Evolutionary conservation across 1,140 invertebrate species (phyloP).

Genomic region (Parasteatoda tepidariorum): DNA sequence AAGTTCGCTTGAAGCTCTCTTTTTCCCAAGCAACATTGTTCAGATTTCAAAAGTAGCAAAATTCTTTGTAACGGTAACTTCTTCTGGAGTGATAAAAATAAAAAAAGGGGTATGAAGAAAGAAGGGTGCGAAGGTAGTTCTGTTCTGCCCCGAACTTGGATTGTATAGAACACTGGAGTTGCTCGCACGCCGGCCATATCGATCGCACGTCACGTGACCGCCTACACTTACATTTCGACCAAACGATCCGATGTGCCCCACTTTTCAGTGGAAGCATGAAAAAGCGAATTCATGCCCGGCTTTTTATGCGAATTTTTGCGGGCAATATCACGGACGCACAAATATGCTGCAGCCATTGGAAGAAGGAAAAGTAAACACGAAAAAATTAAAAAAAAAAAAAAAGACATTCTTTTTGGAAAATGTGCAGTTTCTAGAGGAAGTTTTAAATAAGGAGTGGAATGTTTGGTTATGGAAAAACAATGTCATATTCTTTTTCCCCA

Average conservation of each 20-base stretch:
- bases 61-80: too few relatives aligned
- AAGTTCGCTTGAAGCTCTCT: background rate
- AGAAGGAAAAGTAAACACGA: background rate
- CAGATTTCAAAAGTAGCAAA: background rate
- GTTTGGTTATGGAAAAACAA: slow-evolving; percentile 26
- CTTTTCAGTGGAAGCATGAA: slow-evolving; percentile 35
- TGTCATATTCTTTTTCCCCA: background rate
- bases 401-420: background rate
- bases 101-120: slow-evolving; percentile 4
- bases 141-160: background rate
- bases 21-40: slow-evolving; percentile 17
- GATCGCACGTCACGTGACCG: slow-evolving; percentile 48
- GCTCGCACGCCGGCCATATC: slow-evolving; percentile 46
- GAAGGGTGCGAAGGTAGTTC: slow-evolving; percentile 15
- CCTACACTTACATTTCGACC: slow-evolving; percentile 57
- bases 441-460: background rate
- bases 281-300: background rate
- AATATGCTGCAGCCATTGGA: background rate
- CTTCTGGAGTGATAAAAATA: background rate
- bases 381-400: background rate
- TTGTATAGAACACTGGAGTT: slow-evolving; percentile 8
- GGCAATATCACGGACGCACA: slow-evolving; percentile 6
- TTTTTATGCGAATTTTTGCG: slow-evolving; percentile 51
- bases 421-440: background rate
- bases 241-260: slow-evolving; percentile 49